phyloP scores from a whole-genome alignment of 2,797 vertebrate genomes.

The Adelosebastes latens region DNA sequence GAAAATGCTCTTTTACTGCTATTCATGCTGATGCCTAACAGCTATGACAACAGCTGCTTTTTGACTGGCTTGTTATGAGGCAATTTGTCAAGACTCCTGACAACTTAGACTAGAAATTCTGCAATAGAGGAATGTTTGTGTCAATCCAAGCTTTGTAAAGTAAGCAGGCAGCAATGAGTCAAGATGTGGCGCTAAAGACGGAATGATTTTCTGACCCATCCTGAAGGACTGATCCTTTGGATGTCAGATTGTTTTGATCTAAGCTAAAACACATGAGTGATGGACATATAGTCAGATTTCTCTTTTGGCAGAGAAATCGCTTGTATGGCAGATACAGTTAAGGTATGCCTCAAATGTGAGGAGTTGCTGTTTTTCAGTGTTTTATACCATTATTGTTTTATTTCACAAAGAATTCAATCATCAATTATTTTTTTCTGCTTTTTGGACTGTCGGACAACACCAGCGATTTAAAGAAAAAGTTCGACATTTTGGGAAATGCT shows the following conservation, averaged over 20 bases:
- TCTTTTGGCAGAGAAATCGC: background rate
- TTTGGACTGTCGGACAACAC: background rate
- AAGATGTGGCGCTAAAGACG: slow-evolving; percentile 35
- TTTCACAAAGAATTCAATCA: background rate
- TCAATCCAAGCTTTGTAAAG: slow-evolving; percentile 50
- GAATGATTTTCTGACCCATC: slow-evolving; percentile 29
- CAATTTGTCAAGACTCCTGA: slow-evolving; percentile 73
- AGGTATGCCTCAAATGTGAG: background rate
- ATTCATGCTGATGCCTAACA: slow-evolving; percentile 52
- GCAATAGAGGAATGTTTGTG: slow-evolving; percentile 49
- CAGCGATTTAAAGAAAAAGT: background rate
- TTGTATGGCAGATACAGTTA: background rate
- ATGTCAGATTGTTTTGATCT: slow-evolving; percentile 10
- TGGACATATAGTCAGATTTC: background rate
- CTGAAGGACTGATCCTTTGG: slow-evolving; percentile 11
- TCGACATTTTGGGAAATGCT: background rate
- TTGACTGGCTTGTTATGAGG: slow-evolving; percentile 66
- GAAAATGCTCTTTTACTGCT: slow-evolving; percentile 39
- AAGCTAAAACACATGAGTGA: background rate
- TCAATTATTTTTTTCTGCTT: background rate
- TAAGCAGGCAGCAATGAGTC: slow-evolving; percentile 47
- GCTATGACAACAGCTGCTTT: slow-evolving; percentile 72
- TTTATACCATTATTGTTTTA: background rate
- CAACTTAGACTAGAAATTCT: slow-evolving; percentile 58
- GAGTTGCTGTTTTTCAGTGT: background rate